Percentiles rank a stretch among this genome's conserved stretches.
Conservation (phyloP, 92 coral and sea anemone species). For the Palythoa heliodiscus region DNA sequence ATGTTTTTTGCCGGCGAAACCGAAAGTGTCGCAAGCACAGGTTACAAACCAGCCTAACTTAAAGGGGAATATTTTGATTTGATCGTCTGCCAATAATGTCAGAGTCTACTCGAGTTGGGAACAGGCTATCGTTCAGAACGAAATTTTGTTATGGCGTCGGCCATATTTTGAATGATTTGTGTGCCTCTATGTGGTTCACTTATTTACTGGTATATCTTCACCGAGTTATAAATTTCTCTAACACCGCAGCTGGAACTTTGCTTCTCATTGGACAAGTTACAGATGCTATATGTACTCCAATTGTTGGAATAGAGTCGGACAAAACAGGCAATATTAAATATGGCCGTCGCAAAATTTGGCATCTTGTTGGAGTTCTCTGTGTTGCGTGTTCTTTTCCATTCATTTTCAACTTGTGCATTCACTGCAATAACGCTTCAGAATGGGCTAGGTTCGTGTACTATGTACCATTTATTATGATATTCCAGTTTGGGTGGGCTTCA, state of each 20-base stretch:
- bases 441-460: constrained; percentile 85
- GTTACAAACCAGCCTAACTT: not conserved
- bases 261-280: constrained; percentile 93
- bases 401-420: constrained; percentile 82
- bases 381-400: constrained; percentile 85
- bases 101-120: not conserved
- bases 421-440: constrained; percentile 68
- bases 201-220: constrained; percentile 89
- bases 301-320: constrained; percentile 95
- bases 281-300: constrained; percentile 88
- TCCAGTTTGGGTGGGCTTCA: constrained; percentile 82
- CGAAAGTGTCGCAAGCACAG: not conserved
- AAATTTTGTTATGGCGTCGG: constrained; percentile 87
- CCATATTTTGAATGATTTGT: constrained; percentile 89
- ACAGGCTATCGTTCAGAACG: constrained; percentile 74
- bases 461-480: constrained; percentile 71
- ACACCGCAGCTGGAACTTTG: constrained; percentile 73
- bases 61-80: not conserved
- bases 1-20: not conserved
- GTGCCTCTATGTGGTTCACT: constrained; percentile 98
- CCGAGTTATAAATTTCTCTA: constrained; percentile 80
- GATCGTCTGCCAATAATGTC: not conserved
- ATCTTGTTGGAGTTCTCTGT: constrained; percentile 82
- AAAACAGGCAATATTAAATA: constrained; percentile 67
- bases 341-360: constrained; percentile 95